Evolutionary conservation across 64 coral and sea anemone genomes (phyloP).

Genomic region (Acropora tenuis): DNA sequence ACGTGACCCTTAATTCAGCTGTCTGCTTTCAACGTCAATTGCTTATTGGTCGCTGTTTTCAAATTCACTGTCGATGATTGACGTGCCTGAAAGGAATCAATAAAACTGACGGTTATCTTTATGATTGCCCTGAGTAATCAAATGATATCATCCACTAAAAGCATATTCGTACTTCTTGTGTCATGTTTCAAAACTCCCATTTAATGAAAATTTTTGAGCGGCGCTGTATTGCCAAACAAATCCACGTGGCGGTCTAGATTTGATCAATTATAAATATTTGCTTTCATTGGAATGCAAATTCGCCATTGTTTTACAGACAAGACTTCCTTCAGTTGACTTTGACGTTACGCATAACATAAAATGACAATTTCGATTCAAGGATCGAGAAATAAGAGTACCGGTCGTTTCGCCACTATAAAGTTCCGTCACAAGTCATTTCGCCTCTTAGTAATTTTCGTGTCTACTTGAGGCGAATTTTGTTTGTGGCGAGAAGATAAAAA

Average conservation of each 20-base stretch:
- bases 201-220: neutral
- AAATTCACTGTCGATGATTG: neutral
- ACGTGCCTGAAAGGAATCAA: conserved; percentile 16
- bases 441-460: no score
- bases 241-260: neutral
- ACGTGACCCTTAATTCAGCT: conserved; percentile 33
- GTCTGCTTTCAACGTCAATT: neutral
- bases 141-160: conserved; percentile 28
- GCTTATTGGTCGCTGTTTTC: conserved; percentile 23
- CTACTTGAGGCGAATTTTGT: no score
- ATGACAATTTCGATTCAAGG: neutral
- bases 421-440: no score
- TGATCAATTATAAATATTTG: conserved; percentile 8
- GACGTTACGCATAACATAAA: neutral
- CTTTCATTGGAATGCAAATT: conserved; percentile 1
- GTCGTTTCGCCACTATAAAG: no score
- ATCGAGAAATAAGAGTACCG: neutral
- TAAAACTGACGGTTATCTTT: neutral
- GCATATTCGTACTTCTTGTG: neutral
- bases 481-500: neutral
- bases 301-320: neutral
- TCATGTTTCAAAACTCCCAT: neutral
- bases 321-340: neutral
- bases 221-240: neutral
- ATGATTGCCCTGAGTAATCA: neutral